Conservation (phyloP, 2,113 vertebrate genomes). For the Sinocyclocheilus maitianheensis region DNA sequence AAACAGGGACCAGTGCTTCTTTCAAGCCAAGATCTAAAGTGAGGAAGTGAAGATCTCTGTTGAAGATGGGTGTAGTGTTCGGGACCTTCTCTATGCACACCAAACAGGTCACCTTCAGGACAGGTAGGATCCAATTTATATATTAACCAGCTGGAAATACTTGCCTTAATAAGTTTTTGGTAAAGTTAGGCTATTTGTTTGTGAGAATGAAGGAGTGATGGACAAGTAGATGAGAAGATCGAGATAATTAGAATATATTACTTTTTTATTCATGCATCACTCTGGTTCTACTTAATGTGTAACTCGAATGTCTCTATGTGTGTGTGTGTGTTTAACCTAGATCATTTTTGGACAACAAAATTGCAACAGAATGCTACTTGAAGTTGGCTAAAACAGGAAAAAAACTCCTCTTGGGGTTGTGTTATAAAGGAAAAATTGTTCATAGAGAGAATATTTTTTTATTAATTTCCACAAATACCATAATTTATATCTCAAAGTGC, state of each 20-base stretch:
- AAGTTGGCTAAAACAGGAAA: not conserved
- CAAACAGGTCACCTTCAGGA: conserved; percentile 57
- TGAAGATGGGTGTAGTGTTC: conserved; percentile 63
- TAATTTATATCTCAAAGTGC: not conserved
- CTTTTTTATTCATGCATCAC: no score
- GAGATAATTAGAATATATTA: not conserved
- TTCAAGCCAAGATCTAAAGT: conserved; percentile 13
- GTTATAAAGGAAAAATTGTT: not conserved
- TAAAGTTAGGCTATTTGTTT: no score
- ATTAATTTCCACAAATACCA: not conserved
- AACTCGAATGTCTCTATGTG: not conserved
- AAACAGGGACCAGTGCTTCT: conserved; percentile 28
- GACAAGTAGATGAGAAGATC: not conserved
- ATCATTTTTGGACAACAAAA: not conserved
- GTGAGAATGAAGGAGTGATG: not conserved
- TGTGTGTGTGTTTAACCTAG: not conserved
- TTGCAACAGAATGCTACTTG: not conserved
- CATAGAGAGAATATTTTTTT: not conserved
- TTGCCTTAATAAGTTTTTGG: not conserved
- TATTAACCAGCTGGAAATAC: not conserved
- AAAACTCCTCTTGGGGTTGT: not conserved
- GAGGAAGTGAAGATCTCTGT: not conserved
- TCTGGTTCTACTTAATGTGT: not conserved
- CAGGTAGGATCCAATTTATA: conserved; percentile 55
- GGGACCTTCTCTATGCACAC: conserved; percentile 65